Evolutionary conservation across 2,113 vertebrate genomes (phyloP), one percentile per base, ranked within the genome.

Genomic region (Marmota flaviventris): DNA sequence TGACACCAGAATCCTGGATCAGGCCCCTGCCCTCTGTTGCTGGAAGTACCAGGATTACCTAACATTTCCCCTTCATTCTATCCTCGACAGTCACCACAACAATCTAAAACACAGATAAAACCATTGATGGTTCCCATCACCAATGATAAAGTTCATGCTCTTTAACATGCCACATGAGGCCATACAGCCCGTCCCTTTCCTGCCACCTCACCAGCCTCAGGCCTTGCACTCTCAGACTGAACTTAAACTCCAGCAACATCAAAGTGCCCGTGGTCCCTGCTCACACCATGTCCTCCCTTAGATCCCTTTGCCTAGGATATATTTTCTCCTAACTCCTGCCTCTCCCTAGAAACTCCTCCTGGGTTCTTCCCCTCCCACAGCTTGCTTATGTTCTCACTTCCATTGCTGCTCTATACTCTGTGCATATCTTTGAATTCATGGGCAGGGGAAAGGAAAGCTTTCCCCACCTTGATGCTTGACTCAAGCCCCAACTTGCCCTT

Each of bases 201-300:
- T 11, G 2, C 42, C 18, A 13, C 42, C 22, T n/a, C 20, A 14
- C 89, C 42, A 34, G 58, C 67, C 58, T 32, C 61, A 25, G 1
- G 8, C 2, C 32, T 86, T 65, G 72, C 6, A 18, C 45, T 56
- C n/a, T 8, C 37, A 63, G 20, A 17, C 51, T 63, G 61, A 83
- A 34, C 17, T 69, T 69, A 22, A 22, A 29, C 75, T 56, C 34
- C 18, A 61, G 24, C 20, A 27, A 6, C 24, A 20, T 34, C n/a
- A 18, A 45, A 45, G 34, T 42, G 18, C 69, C 4, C 5, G 8
- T 39, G 25, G 73, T 69, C 81, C 42, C 67, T 39, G 20, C 34
- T 5, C 1, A 13, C 2, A 13, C 5, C 63, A 17, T 1, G 0
- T 39, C 58, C 2, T 58, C 42, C 48, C 70, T 48, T 27, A 76